phyloP scores from a whole-genome alignment of 2,888 invertebrate genomes.

The Pinctada fucata region DNA sequence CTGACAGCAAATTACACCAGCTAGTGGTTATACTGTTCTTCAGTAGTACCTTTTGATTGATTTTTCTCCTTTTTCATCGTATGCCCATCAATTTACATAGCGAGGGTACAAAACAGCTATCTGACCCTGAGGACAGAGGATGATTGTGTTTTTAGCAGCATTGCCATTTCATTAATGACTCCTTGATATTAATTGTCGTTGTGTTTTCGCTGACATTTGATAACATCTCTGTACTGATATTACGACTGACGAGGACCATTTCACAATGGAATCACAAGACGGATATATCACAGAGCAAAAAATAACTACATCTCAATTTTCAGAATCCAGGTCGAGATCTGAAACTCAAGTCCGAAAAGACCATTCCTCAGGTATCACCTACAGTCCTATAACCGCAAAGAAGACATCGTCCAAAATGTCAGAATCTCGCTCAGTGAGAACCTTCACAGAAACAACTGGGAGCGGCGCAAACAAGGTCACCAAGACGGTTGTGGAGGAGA shows the following conservation, averaged over 20 bases:
- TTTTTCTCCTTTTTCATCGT: not conserved
- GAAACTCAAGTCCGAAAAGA: conserved; percentile 1
- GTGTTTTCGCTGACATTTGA: no score
- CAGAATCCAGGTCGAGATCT: not conserved
- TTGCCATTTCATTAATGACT: no score
- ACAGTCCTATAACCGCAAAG: not conserved
- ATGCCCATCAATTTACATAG: no score
- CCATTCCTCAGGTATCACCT: not conserved
- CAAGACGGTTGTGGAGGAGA: conserved; percentile 70
- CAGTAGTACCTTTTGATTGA: not conserved
- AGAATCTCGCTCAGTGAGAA: conserved; percentile 35
- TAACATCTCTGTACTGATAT: no score
- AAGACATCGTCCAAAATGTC: conserved; percentile 1
- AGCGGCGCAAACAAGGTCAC: conserved; percentile 54
- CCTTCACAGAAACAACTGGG: conserved; percentile 42
- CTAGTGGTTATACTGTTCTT: not conserved
- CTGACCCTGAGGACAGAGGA: no score
- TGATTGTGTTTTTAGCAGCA: no score
- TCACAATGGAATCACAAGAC: no score
- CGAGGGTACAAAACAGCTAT: no score
- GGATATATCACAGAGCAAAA: not conserved
- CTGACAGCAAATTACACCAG: not conserved
- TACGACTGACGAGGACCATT: no score
- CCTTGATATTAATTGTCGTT: no score
- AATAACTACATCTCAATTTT: not conserved